Evolutionary conservation across 2,888 invertebrate species (phyloP), one percentile per base, ranked within the genome.

Genomic region (Tubulanus polymorphus): DNA sequence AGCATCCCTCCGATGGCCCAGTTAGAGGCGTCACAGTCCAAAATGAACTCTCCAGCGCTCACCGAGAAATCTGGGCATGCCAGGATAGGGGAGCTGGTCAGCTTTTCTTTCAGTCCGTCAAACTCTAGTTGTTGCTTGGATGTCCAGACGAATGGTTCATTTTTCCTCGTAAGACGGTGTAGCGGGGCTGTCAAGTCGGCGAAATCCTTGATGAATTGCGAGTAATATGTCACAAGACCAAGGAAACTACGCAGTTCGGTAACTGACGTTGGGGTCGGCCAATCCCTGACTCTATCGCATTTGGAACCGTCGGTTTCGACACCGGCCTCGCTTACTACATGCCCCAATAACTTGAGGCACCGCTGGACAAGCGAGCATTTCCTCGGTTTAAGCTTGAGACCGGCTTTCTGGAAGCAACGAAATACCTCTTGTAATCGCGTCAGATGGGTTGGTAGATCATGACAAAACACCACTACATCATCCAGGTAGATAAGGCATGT

Each of bases 301-400:
- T 54, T 54, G 1, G 29, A 3, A 10, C 35, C 28, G 46, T 57
- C 54, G 18, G 48, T 25, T 15, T 28, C 12, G 27, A 54, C 35
- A 15, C 53, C 54, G 3, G 27, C 18, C 41, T 48, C 28, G 12
- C 48, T 48, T 18, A 57, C 50, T 2, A 49, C 49, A 32, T 57
- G 50, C 2, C 57, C 58, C 25, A 58, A 41, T 28, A 45, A 58
- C n/a, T n/a, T n/a, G n/a, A n/a, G n/a, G n/a, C n/a, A n/a, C n/a
- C n/a, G n/a, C n/a, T n/a, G n/a, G n/a, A 57, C 49, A n/a, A 57
- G 37, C 30, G 12, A 1, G 27, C 57, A 51, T 51, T 55, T 55
- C 37, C 37, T 41, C 2, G 52, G 49, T 53, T 58, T 54, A 12
- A 58, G 49, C 30, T 55, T 58, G 6, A 55, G 20, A 12, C 48